Evolutionary conservation across 2,113 vertebrate genomes (phyloP), one percentile per base, ranked within the genome.

Genomic region (Ochotona curzoniae): DNA sequence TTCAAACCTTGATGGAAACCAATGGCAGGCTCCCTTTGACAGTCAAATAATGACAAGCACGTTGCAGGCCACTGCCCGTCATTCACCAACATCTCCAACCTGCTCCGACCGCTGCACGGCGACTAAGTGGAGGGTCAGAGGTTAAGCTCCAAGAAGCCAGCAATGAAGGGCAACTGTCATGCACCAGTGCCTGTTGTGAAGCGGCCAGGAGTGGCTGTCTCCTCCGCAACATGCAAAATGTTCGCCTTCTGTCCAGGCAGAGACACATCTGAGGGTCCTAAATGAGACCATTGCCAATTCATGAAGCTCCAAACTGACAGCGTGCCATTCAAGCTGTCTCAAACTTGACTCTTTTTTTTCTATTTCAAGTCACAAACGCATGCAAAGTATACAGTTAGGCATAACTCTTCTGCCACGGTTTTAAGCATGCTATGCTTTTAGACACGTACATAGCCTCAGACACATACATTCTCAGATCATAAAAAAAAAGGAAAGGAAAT

Each of bases 91-190:
- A 97, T 97, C 96, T 47, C 96, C 96, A 97, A 97, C 97, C 98
- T 97, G 98, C 93, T 98, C 98, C 97, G 96, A 93, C 95, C 96
- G 97, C 98, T 97, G 98, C 97, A 2, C 97, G 86, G 98, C 96
- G 87, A 97, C 98, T 98, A 97, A 98, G 97, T 91, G 98, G 97
- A 97, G 92, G 99, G 99, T 99, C 99, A 99, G 98, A 99, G 99
- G 99, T 99, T 99, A 99, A 99, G 98, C 98, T 98, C 96, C 98
- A 96, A 99, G 98, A 98, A 99, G 99, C 99, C 99, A 98, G 99
- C 98, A 69, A 98, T 99, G 99, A 99, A 99, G 99, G 99, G 99
- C 99, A 99, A 99, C 99, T 99, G 99, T 99, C 99, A 99, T 98
- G 99, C 99, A 99, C 98, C 98, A 97, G 97, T 98, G 99, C 98